phyloP scores from a whole-genome alignment of 2,797 vertebrate species.

The Ctenochaetus hawaiiensis region DNA sequence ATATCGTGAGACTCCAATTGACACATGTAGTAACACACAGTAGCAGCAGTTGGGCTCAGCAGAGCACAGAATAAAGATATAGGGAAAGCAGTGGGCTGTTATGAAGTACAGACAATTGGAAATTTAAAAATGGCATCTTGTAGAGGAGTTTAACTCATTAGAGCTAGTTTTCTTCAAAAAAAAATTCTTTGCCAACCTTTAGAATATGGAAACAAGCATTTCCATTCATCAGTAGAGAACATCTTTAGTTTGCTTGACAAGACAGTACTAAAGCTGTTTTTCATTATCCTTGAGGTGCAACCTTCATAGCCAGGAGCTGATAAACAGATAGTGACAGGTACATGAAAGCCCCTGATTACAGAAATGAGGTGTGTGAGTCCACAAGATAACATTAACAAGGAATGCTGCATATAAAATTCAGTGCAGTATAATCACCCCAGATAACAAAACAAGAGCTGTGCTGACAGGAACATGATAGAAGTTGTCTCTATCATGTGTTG shows the following conservation, averaged over 20 bases:
- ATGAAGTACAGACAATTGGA: neutral
- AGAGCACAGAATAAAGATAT: constrained; percentile 26
- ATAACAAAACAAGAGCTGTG: constrained; percentile 56
- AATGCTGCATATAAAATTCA: constrained; percentile 55
- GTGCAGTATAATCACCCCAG: constrained; percentile 43
- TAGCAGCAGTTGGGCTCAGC: constrained; percentile 21
- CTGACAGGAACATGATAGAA: constrained; percentile 57
- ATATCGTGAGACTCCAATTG: constrained; percentile 61
- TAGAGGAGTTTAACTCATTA: constrained; percentile 16
- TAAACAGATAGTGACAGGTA: constrained; percentile 67
- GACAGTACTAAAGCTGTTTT: constrained; percentile 40
- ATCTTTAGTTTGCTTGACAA: constrained; percentile 22
- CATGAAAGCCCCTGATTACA: constrained; percentile 73
- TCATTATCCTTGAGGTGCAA: constrained; percentile 58
- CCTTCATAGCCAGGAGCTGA: constrained; percentile 59
- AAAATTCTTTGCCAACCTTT: neutral
- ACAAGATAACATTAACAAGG: constrained; percentile 56
- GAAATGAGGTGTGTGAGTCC: constrained; percentile 42
- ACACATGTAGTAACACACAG: constrained; percentile 42
- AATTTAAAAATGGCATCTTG: neutral
- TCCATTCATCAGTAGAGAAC: constrained; percentile 36
- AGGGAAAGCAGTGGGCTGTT: constrained; percentile 10
- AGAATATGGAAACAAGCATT: constrained; percentile 31
- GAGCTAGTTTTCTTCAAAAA: constrained; percentile 1
- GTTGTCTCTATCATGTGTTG: constrained; percentile 38